Percentiles rank a stretch among this genome's conserved stretches.
Evolutionary conservation across 92 coral and sea anemone genomes (phyloP).

Genomic region (Porites cylindrica): DNA sequence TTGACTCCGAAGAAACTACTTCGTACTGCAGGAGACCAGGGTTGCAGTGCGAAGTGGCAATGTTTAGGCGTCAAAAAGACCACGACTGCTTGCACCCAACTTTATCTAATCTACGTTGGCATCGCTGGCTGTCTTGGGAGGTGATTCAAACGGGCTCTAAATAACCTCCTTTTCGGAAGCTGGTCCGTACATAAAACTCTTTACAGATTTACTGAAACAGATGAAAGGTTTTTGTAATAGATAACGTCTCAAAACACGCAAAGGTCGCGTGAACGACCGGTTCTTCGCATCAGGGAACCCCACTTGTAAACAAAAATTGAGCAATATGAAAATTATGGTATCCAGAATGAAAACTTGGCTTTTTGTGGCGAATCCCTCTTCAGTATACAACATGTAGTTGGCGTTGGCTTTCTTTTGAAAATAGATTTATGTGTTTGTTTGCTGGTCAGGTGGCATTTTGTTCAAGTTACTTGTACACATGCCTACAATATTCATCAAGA

Average conservation of each 20-base stretch:
- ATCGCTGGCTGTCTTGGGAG: conserved; percentile 8
- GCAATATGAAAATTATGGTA: not conserved
- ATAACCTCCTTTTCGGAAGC: conserved; percentile 22
- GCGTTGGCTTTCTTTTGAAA: too few species aligned
- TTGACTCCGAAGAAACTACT: not conserved
- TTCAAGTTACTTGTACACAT: too few species aligned
- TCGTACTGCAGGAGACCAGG: not conserved
- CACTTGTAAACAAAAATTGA: conserved; percentile 2
- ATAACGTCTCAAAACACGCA: conserved; percentile 9
- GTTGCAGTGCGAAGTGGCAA: not conserved
- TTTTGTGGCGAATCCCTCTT: not conserved
- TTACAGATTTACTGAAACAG: conserved; percentile 23
- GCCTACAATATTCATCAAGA: too few species aligned
- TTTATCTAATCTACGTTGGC: conserved; percentile 40
- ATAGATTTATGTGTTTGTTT: too few species aligned
- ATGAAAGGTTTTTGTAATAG: conserved; percentile 38
- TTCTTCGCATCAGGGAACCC: not conserved
- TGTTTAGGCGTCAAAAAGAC: not conserved
- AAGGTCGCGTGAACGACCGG: conserved; percentile 10
- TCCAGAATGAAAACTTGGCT: not conserved
- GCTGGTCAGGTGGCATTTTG: too few species aligned
- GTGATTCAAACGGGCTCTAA: not conserved
- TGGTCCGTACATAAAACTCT: conserved; percentile 3
- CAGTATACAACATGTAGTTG: too few species aligned
- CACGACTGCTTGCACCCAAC: not conserved